Base-by-base conservation (phyloP, 2,888 invertebrate genomes). In the Masnerella sp. region DNA sequence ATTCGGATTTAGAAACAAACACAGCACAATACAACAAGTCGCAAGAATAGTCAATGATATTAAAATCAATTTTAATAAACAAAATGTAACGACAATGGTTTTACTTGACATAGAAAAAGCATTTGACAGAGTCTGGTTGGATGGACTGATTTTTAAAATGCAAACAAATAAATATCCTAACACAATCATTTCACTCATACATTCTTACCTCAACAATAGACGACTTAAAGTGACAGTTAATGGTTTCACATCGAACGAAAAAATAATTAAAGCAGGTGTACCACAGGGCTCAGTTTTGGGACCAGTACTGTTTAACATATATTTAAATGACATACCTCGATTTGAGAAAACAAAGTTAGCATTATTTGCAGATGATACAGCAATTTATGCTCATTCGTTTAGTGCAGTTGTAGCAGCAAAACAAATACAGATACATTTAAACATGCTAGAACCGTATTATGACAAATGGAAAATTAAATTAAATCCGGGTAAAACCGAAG, bases 1-100 rank as follows among this genome's bases (percentile, higher is more conserved):
- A 65, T 83, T 82, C 65, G 84, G 84, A 0, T 85, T 86, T 49
- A 75, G 82, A 40, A 58, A 74, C 54, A 43, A 36, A 18, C 83
- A 83, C 42, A 80, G 72, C 30, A 83, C 84, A 2, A 75, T 76
- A 1, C 77, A 85, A 75, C 78, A 85, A 74, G 56, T 84, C 2
- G 56, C 64, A 0, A 47, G 83, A 68, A 80, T 86, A 14, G 67
- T 74, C 0, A 79, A 80, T 32, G 75, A 81, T 25, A 78, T 81
- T 2, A 59, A 45, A 0, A 42, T 75, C 3, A 77, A 79, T 4
- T 83, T 79, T 14, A 82, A 84, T 47, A 75, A 75, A 64, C 72
- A 78, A 1, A 74, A 79, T 9, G 58, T 68, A 1, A 83, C 82
- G 5, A 74, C 75, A 0, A 77, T 83, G 74, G 47, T 80, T 0